Percentiles rank a stretch among this genome's conserved stretches.
Conservation (phyloP, 2,113 vertebrate species). For the Cephalopholis sonnerati region DNA sequence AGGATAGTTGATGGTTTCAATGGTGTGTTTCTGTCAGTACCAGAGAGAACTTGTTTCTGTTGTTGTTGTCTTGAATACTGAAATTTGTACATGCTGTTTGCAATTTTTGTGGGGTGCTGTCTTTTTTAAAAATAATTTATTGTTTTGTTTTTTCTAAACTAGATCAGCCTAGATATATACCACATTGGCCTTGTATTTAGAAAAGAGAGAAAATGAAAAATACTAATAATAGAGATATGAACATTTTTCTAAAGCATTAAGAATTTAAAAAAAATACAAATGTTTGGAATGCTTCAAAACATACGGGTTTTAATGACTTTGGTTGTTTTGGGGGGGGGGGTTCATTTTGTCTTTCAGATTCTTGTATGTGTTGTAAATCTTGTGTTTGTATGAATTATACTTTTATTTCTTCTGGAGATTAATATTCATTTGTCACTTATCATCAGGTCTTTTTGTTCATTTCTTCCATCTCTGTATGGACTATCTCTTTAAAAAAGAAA, state of each 20-base stretch:
- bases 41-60: conserved; percentile 58
- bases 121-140: conserved; percentile 81
- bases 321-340: conserved; percentile 60
- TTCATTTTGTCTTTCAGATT: conserved; percentile 67
- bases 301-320: conserved; percentile 87
- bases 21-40: conserved; percentile 71
- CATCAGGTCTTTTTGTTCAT: conserved; percentile 69
- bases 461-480: conserved; percentile 59
- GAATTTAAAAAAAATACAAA: conserved; percentile 80
- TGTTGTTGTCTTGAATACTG: conserved; percentile 79
- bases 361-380: conserved; percentile 80
- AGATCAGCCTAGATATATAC: conserved; percentile 88
- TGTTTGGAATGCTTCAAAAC: conserved; percentile 87
- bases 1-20: conserved; percentile 59
- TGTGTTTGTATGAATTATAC: conserved; percentile 69
- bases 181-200: conserved; percentile 92
- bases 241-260: conserved; percentile 90
- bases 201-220: conserved; percentile 85
- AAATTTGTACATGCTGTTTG: conserved; percentile 87
- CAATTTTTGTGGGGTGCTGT: conserved; percentile 84
- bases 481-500: conserved; percentile 47
- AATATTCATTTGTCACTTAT: conserved; percentile 75
- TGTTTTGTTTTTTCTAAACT: conserved; percentile 81
- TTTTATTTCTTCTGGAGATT: conserved; percentile 65
- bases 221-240: conserved; percentile 88